Evolutionary conservation across 2,113 vertebrate genomes (phyloP), one percentile per base, ranked within the genome.

Genomic region (Tor tambroides): DNA sequence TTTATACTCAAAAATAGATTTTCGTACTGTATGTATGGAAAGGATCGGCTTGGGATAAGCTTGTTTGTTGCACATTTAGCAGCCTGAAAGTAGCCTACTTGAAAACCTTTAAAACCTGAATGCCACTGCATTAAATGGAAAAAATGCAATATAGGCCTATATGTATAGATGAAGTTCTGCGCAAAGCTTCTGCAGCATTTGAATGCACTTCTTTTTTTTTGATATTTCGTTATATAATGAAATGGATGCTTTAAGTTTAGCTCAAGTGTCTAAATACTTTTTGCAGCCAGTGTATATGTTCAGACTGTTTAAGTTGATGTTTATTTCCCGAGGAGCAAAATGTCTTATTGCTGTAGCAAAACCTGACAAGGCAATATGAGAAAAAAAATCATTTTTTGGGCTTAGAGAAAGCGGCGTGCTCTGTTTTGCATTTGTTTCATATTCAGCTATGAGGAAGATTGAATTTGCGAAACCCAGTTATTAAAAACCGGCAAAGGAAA

Each of bases 401-500:
- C 59, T 81, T 65, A 65, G 59, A 43, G 59, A 81, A 63, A 81
- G 4, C 12, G 1, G 1, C 2, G 3, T 81, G 56, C 41, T 19
- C 80, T 30, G 80, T 41, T 49, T 83, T 83, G 43, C 80, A 69
- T 83, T 69, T 69, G 80, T 23, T 23, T 69, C 28, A 32, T 51
- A 71, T 71, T 71, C 43, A 59, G 10, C 43, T 23, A 35, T 21
- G 43, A 21, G 11, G 19, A 71, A 35, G 26, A 83, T 69, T 83
- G 86, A 86, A 84, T 59, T 61, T 85, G 17, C 4, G 54, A 19
- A 85, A 81, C 56, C 87, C 28, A 21, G 83, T 80, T 72, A 71
- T 56, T 61, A 79, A 80, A 28, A 78, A 71, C 17, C 7, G 26
- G 41, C 8, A 19, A 32, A 43, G 56, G 28, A 85, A 79, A 84